Percentiles rank a stretch among this genome's conserved stretches.
Conservation (phyloP, 1,140 invertebrate genomes). For the Orussus abietinus region DNA sequence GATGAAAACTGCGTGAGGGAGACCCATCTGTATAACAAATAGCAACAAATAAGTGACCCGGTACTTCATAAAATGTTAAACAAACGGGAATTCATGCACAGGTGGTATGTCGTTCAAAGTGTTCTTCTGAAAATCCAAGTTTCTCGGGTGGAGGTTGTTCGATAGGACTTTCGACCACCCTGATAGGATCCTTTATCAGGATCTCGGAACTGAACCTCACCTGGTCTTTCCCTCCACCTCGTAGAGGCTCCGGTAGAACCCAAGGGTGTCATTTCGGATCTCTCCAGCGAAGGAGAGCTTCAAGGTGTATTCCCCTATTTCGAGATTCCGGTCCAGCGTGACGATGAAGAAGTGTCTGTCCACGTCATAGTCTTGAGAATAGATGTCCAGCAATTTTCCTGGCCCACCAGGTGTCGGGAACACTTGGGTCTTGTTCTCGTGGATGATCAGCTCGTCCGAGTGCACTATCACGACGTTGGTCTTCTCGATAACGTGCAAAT, state of each 20-base stretch:
- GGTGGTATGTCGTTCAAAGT: too few species aligned
- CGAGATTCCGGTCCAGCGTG: constrained; percentile 7
- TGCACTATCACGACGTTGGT: constrained; percentile 25
- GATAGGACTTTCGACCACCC: too few species aligned
- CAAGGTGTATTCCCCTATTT: constrained; percentile 20
- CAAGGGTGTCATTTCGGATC: constrained; percentile 51
- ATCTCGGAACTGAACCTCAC: too few species aligned
- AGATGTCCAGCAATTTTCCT: constrained; percentile 10
- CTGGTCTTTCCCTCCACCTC: too few species aligned
- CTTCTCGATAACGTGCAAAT: constrained; percentile 8
- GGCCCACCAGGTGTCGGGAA: neutral
- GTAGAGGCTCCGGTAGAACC: constrained; percentile 59
- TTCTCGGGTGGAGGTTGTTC: too few species aligned
- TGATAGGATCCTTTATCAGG: too few species aligned
- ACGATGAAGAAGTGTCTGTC: constrained; percentile 29
- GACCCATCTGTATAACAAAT: constrained; percentile 65
- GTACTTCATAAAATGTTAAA: too few species aligned
- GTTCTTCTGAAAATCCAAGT: too few species aligned
- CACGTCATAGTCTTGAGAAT: constrained; percentile 13
- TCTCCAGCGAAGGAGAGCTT: constrained; percentile 30
- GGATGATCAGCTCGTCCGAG: constrained; percentile 20
- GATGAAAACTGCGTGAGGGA: constrained; percentile 78
- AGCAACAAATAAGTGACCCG: constrained; percentile 25
- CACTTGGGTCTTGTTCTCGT: constrained; percentile 15
- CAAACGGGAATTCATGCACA: too few species aligned